phyloP scores from a whole-genome alignment of 2,888 invertebrate species.

The Stegophylla sp. region DNA sequence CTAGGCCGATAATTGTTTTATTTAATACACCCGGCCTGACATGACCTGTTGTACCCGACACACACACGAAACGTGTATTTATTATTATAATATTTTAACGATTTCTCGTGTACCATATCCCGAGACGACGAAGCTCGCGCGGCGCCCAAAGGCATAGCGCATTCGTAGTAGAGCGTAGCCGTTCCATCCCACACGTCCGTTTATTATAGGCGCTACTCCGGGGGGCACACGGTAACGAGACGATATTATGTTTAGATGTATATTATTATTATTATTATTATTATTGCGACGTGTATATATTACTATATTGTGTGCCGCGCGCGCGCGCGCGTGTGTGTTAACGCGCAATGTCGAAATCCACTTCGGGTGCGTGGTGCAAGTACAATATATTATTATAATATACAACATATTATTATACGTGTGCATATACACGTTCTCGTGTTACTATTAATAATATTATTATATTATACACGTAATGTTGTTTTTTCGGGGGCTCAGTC shows the following conservation, averaged over 20 bases:
- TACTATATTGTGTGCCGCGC: not conserved
- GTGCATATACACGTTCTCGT: not conserved
- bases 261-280: constrained; percentile 8
- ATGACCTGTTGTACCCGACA: too few species aligned
- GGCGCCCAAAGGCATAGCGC: constrained; percentile 20
- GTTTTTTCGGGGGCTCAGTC: constrained; percentile 20
- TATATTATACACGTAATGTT: not conserved
- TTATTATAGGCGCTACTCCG: constrained; percentile 39
- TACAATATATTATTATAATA: not conserved
- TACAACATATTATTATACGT: too few species aligned
- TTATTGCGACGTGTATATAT: constrained; percentile 3
- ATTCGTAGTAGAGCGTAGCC: not conserved
- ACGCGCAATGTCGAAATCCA: constrained; percentile 7
- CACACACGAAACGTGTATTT: not conserved
- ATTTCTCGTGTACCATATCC: not conserved
- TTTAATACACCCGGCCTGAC: too few species aligned
- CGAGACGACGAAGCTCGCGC: constrained; percentile 13
- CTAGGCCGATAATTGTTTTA: too few species aligned
- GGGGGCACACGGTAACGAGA: constrained; percentile 46
- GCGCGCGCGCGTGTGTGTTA: not conserved
- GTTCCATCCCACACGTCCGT: not conserved
- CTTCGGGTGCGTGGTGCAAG: not conserved
- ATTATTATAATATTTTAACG: not conserved
- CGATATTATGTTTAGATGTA: constrained; percentile 27
- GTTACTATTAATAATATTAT: not conserved